Evolutionary conservation across 2,797 vertebrate genomes (phyloP), one percentile per base, ranked within the genome.

Genomic region (Cetoscarus ocellatus): DNA sequence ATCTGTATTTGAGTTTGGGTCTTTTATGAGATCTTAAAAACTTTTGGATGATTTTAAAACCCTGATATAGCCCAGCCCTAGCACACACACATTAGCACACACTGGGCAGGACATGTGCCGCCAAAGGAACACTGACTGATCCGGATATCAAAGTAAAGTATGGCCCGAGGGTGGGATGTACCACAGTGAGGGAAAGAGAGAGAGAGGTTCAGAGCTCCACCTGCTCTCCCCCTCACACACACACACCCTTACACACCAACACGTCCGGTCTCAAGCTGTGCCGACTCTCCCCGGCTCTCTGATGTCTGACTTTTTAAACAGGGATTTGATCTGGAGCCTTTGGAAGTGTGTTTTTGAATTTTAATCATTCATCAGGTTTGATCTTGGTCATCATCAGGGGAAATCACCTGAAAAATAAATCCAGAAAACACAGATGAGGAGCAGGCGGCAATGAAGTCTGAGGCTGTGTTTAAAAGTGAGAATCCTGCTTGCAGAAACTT

Each of bases 101-200:
- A 75, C 64, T 14, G 36, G 64, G 73, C 77, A 48, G 15, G 14
- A 27, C 6, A 10, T 73, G 61, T 38, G 43, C 69, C 70, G 77
- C 52, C 67, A 67, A 70, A 77, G 75, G 62, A 86, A 62, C 51
- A 38, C 53, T 73, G 52, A 10, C 73, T 65, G 75, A 83, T 81
- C 77, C 82, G 65, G 67, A 82, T 84, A 83, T 86, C 84, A 87
- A 79, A 89, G 75, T 68, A 61, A 83, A 88, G 64, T 43, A 47
- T 73, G 73, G 82, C 86, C 82, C 56, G 52, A 82, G 79, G 82
- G 75, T 58, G 61, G 61, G 82, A 86, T 78, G 78, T 68, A 70
- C 19, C 61, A 43, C 57, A 79, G 61, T 11, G 73, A 76, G 61
- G 36, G 60, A 35, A 14, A 38, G 52, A 48, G 45, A 17, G 53